Evolutionary conservation across 2,888 invertebrate genomes (phyloP).

Genomic region (Panorpa germanica): DNA sequence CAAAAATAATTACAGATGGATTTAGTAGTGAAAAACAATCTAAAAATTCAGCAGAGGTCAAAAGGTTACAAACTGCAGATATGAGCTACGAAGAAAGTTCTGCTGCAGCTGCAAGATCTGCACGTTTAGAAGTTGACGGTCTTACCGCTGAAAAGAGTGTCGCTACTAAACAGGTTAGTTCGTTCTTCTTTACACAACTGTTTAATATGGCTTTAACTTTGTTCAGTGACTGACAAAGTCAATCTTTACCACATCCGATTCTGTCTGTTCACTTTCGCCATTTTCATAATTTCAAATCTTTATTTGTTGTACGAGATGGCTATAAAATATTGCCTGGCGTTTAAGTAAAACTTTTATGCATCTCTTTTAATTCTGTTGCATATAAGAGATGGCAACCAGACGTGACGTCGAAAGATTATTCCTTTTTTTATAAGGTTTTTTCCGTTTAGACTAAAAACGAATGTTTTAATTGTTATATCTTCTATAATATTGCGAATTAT

Average conservation of each 20-base stretch:
- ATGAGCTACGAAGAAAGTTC: constrained; percentile 64
- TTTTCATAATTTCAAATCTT: too few relatives aligned
- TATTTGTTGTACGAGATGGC: too few relatives aligned
- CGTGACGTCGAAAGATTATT: too few relatives aligned
- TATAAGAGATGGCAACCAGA: not conserved
- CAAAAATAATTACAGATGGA: constrained; percentile 64
- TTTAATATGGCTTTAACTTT: too few relatives aligned
- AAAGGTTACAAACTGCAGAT: constrained; percentile 63
- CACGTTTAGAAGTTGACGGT: constrained; percentile 67
- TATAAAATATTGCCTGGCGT: not conserved
- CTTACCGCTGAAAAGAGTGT: constrained; percentile 72
- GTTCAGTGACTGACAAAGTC: too few relatives aligned
- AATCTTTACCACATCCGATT: too few relatives aligned
- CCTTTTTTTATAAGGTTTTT: too few relatives aligned
- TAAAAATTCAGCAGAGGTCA: constrained; percentile 50
- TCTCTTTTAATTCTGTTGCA: not conserved
- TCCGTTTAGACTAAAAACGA: not conserved
- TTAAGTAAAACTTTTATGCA: constrained; percentile 1
- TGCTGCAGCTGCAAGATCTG: constrained; percentile 58
- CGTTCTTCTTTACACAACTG: too few relatives aligned
- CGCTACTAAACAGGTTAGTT: constrained; percentile 59
- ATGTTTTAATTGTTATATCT: not conserved
- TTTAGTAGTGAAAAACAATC: constrained; percentile 58
- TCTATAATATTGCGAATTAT: not conserved
- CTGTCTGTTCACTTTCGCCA: too few relatives aligned